phyloP scores from a whole-genome alignment of 1,140 invertebrate species.

The Zaprionus taronus region DNA sequence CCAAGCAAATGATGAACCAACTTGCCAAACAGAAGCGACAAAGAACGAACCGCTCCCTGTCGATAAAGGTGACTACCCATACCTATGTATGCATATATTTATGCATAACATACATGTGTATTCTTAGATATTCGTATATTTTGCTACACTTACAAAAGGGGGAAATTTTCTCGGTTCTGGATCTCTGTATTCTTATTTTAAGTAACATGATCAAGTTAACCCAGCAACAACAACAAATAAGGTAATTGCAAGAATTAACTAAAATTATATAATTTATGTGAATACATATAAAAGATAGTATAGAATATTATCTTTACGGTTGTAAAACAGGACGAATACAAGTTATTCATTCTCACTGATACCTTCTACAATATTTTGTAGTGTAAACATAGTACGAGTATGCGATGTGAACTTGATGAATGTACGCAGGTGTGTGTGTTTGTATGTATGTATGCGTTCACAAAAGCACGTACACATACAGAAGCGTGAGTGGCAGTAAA shows the following conservation, averaged over 20 bases:
- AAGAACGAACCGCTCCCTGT: constrained; percentile 18
- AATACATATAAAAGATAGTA: background rate
- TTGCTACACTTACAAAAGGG: too few species aligned
- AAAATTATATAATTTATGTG: too few species aligned
- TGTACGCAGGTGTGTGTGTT: constrained; percentile 7
- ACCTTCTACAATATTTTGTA: background rate
- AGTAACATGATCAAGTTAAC: too few species aligned
- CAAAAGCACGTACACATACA: background rate
- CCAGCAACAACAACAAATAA: too few species aligned
- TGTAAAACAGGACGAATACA: background rate
- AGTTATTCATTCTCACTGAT: background rate
- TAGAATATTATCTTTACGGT: background rate
- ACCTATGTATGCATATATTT: too few species aligned
- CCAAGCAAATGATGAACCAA: constrained; percentile 47
- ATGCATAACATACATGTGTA: too few species aligned
- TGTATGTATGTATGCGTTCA: background rate
- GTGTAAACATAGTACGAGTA: background rate
- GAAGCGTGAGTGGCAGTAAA: constrained; percentile 32
- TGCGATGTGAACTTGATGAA: constrained; percentile 15
- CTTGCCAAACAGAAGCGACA: constrained; percentile 75
- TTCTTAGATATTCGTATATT: too few species aligned
- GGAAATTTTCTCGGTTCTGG: too few species aligned
- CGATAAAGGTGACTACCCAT: too few species aligned
- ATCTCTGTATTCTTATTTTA: too few species aligned
- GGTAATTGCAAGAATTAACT: too few species aligned